Percentiles rank a stretch among this genome's conserved stretches.
Evolutionary conservation across 2,797 vertebrate genomes (phyloP).

Genomic region (Heteromormyrus szaboi): DNA sequence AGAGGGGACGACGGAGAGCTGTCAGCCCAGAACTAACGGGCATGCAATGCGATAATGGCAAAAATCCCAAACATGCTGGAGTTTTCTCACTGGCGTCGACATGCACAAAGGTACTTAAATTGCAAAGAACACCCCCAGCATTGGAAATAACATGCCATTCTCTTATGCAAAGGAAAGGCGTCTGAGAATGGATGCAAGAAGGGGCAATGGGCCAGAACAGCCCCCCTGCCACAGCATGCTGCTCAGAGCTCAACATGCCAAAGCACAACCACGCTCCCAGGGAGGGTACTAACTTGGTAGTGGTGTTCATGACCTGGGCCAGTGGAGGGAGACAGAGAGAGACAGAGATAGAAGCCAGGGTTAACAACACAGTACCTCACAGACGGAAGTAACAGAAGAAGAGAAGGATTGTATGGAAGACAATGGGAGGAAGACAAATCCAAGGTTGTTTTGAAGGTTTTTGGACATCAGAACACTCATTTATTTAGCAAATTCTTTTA

Average conservation of each 20-base stretch:
- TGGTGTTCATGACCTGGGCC: constrained; percentile 73
- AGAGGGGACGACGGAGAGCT: neutral
- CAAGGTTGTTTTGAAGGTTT: neutral
- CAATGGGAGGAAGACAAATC: neutral
- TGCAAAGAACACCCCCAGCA: neutral
- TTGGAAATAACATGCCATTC: neutral
- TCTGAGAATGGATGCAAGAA: neutral
- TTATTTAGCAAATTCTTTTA: neutral
- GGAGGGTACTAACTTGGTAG: constrained; percentile 83
- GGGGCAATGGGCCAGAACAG: neutral
- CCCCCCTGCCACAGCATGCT: constrained; percentile 35
- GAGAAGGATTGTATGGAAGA: neutral
- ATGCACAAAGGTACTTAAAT: neutral
- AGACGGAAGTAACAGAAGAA: neutral
- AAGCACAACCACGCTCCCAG: constrained; percentile 37
- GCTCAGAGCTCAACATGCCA: constrained; percentile 26
- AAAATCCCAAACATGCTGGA: neutral
- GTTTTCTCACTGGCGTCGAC: neutral
- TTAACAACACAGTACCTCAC: neutral
- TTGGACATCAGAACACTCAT: neutral
- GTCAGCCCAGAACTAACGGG: neutral
- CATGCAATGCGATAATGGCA: neutral
- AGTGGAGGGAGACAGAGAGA: constrained; percentile 28
- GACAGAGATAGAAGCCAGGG: neutral
- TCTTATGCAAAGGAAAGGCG: neutral